These are phyloP conservation scores for Galemys pyrenaicus DNA, from an alignment of 2,113 vertebrate species.

Conservation along the genomic window DNA sequence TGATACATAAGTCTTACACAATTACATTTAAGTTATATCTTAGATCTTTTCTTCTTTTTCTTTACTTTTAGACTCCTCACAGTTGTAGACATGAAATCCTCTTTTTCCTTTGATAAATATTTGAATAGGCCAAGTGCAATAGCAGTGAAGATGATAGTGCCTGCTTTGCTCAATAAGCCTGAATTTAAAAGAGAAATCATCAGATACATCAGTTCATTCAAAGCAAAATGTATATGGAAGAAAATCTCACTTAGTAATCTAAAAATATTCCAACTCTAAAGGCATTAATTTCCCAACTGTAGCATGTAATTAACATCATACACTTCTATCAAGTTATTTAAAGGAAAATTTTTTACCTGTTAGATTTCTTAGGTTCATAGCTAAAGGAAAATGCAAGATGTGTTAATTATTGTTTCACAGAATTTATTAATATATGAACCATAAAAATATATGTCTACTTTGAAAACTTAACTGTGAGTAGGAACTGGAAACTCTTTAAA, in stretches of 20 bases:
- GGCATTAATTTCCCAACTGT: background rate
- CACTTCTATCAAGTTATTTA: background rate
- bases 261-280: background rate
- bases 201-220: background rate
- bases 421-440: conserved; percentile 30
- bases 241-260: background rate
- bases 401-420: background rate
- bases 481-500: background rate
- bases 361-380: background rate
- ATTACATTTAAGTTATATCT: background rate
- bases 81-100: rapidly evolving
- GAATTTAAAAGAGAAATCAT: conserved; percentile 41
- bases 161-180: conserved; percentile 38
- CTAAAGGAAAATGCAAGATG: background rate
- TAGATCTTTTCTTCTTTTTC: background rate
- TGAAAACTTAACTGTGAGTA: background rate
- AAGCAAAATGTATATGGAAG: background rate
- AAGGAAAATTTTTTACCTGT: background rate
- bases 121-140: background rate
- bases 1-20: conserved; percentile 45
- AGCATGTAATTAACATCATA: conserved; percentile 30
- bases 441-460: background rate
- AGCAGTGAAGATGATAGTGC: background rate
- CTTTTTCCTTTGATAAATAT: rapidly evolving
- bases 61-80: background rate